Evolutionary conservation across 2,797 vertebrate genomes (phyloP).

Genomic region (Pseudomugil gertrudae): DNA sequence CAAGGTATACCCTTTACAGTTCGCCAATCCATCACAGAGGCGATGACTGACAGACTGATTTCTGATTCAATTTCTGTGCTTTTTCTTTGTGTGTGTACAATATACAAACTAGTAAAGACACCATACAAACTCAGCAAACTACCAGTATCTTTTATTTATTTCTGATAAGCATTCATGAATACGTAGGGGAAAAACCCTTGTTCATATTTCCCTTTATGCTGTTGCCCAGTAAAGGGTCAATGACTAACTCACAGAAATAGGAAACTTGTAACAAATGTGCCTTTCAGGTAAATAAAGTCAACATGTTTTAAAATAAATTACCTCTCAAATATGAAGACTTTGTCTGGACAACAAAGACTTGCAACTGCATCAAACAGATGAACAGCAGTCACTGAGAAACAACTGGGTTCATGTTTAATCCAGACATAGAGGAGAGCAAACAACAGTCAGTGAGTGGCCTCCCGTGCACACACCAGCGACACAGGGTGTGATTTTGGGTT

Average conservation of each 20-base stretch:
- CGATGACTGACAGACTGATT: no score
- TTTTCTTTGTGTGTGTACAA: no score
- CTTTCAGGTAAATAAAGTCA: background rate
- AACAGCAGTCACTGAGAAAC: conserved; percentile 30
- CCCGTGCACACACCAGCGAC: conserved; percentile 15
- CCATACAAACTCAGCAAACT: no score
- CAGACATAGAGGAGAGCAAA: conserved; percentile 43
- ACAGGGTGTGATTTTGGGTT: conserved; percentile 66
- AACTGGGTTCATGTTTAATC: conserved; percentile 40
- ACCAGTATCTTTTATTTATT: background rate
- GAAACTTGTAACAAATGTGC: background rate
- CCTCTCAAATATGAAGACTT: conserved; percentile 24
- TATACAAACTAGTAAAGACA: no score
- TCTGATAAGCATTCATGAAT: background rate
- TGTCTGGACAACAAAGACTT: conserved; percentile 49
- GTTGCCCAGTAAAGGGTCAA: background rate
- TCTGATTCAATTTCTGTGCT: no score
- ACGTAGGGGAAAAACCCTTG: background rate
- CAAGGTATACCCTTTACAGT: no score
- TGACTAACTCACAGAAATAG: background rate
- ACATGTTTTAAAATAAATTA: conserved; percentile 19
- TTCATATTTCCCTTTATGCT: background rate
- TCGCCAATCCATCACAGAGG: no score
- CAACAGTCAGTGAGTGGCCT: conserved; percentile 20
- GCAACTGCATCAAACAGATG: conserved; percentile 16